Evolutionary conservation across 2,113 vertebrate species (phyloP).

Genomic region (Gallinago media): DNA sequence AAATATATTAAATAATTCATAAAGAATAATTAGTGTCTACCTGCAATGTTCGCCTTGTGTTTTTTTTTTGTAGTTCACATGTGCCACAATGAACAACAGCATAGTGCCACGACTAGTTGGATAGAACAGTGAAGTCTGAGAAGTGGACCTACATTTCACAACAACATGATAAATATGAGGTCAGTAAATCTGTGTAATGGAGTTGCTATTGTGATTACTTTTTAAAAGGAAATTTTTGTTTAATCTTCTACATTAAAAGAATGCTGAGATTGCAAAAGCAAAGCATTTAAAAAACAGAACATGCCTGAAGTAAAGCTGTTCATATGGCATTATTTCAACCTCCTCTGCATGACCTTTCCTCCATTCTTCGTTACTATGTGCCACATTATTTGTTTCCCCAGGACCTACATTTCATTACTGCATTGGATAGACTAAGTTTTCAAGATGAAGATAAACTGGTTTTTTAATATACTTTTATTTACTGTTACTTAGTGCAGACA

Average conservation of each 20-base stretch:
- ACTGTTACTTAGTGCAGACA: background rate
- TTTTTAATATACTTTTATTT: background rate
- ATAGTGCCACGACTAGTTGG: background rate
- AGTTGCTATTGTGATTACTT: background rate
- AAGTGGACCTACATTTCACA: background rate
- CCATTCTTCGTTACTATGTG: background rate
- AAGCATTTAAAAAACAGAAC: slow-evolving; percentile 35
- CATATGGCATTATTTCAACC: background rate
- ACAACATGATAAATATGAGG: background rate
- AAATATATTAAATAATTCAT: background rate
- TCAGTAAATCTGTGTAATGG: background rate
- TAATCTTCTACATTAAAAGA: slow-evolving; percentile 43
- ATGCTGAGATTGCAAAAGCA: slow-evolving; percentile 22
- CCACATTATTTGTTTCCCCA: background rate
- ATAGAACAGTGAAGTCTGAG: background rate
- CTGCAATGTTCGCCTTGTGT: background rate
- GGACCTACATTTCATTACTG: background rate
- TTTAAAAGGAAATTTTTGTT: background rate
- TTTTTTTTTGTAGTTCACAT: background rate
- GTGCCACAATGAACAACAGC: background rate
- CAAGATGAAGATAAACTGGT: background rate
- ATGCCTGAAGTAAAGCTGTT: slow-evolving; percentile 33
- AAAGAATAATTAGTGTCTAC: background rate
- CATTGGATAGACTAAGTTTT: background rate
- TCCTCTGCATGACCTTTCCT: slow-evolving; percentile 13